These are phyloP conservation scores for Stenurella melanura DNA, from an alignment of 2,888 invertebrate genomes.

Conservation along the genomic window DNA sequence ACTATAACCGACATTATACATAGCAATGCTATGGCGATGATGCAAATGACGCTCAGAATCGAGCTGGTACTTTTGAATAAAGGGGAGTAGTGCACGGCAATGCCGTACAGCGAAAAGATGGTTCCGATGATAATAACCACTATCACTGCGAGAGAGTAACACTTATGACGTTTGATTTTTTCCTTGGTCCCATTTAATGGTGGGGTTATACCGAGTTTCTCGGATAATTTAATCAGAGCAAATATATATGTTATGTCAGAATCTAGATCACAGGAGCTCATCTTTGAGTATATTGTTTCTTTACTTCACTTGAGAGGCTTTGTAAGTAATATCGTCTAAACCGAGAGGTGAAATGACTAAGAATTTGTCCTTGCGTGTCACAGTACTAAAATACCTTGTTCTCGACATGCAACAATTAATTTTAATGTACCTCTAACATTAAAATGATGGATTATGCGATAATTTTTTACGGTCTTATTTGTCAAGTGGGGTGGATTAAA, in stretches of 20 bases:
- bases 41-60: constrained; percentile 38
- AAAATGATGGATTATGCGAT: neutral
- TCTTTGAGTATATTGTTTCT: neutral
- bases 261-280: constrained; percentile 40
- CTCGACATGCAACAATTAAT: neutral
- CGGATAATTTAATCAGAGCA: constrained; percentile 46
- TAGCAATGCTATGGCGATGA: constrained; percentile 26
- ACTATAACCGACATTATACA: constrained; percentile 45
- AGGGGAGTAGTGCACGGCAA: constrained; percentile 37
- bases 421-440: neutral
- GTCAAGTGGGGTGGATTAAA: neutral
- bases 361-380: neutral
- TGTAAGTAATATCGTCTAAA: neutral
- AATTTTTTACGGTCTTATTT: neutral
- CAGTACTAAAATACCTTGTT: neutral
- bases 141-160: constrained; percentile 38
- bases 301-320: neutral
- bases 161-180: constrained; percentile 29
- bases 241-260: constrained; percentile 43
- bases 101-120: constrained; percentile 36
- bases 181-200: constrained; percentile 38
- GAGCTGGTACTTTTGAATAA: constrained; percentile 36
- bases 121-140: constrained; percentile 34
- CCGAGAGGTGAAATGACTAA: neutral
- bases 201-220: constrained; percentile 44